Evolutionary conservation across 2,797 vertebrate genomes (phyloP).

Genomic region (Squalus acanthias): DNA sequence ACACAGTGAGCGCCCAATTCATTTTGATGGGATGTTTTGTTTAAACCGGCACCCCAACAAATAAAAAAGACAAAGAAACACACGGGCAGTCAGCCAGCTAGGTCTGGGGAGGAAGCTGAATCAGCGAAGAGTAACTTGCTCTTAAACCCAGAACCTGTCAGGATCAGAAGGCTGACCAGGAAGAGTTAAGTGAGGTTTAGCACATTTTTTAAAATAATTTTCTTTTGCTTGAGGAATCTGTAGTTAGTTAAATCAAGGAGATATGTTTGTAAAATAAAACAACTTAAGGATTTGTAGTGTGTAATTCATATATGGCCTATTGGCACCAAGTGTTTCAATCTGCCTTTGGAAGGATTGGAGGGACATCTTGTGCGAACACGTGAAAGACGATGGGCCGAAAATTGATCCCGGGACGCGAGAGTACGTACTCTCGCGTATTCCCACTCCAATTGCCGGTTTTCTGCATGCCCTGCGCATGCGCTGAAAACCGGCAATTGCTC

Average conservation of each 20-base stretch:
- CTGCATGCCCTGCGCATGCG: no score
- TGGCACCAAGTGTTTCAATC: background rate
- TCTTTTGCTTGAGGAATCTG: no score
- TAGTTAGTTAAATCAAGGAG: background rate
- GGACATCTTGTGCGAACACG: background rate
- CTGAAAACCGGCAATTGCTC: no score
- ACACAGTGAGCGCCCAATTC: background rate
- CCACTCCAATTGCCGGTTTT: no score
- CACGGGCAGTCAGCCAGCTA: background rate
- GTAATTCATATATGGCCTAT: background rate
- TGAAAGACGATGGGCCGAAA: no score
- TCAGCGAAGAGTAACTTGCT: background rate
- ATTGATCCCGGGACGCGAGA: no score
- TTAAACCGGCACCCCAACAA: background rate
- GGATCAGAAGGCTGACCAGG: background rate
- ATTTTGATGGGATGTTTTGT: background rate
- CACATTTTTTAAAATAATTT: background rate
- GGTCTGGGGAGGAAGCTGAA: background rate
- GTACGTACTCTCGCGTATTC: no score
- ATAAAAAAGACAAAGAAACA: background rate
- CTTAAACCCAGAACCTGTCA: background rate
- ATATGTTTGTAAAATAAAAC: background rate
- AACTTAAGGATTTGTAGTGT: background rate
- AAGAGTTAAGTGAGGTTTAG: background rate
- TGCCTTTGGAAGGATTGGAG: background rate